Evolutionary conservation across 2,888 invertebrate species (phyloP), one percentile per base, ranked within the genome.

Genomic region (Chromoteleia sp.): DNA sequence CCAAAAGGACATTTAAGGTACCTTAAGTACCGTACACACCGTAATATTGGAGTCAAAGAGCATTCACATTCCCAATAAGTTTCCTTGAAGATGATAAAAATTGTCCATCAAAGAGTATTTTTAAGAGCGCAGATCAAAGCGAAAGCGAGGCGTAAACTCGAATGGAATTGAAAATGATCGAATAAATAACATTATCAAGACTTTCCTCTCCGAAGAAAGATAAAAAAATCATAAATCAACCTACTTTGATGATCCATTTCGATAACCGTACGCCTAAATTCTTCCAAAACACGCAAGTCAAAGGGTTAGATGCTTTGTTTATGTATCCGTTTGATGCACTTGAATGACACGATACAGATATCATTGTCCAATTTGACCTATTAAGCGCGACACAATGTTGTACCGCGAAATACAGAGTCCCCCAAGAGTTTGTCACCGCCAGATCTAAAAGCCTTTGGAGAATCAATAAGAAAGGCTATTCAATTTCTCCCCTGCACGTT

Each of bases 291-390:
- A 33, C 14, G 12, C 14, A 45, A 39, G 30, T 59, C 50, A 41
- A 50, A 67, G 41, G 48, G 67, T 59, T 39, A n/a, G 30, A 17
- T 29, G 48, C 29, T 59, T 67, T 14, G 73, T 61, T 73, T 73
- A 33, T 33, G 21, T 4, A 5, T 25, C 2, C 3, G 25, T 4
- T 2, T 25, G 5, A 25, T 25, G 25, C 25, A 4, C 25, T 25
- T 5, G 73, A 63, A 63, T 61, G 73, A 43, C 56, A 58, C 45
- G 25, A 33, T 65, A 43, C 19, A 67, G 67, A 75, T 74, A 65
- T 5, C 45, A 63, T 71, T 71, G 71, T 74, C 45, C 5, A 41
- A 30, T 17, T 12, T 54, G 63, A 63, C 74, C 54, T 41, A 65
- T 30, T 63, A 74, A 63, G 65, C 36, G 21, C 8, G 45, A 15